A percentile compares a stretch with the other conserved stretches of the same genome.
These are phyloP conservation scores for Amia ocellicauda DNA, from an alignment of 2,113 vertebrate genomes.

Conservation along the genomic window DNA sequence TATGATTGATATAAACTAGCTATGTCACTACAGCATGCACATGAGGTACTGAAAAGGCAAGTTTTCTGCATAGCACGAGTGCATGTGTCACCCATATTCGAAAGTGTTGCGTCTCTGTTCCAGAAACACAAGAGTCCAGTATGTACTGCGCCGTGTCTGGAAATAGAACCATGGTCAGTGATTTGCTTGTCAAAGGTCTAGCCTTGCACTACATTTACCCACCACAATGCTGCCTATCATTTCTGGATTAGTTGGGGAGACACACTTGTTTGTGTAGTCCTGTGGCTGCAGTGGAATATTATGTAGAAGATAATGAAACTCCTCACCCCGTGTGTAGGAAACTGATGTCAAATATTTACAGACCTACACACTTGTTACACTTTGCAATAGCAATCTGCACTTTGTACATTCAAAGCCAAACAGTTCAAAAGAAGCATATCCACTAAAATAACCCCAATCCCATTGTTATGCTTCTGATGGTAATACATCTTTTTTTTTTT, in stretches of 20 bases:
- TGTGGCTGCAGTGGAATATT: no score
- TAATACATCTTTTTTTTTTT: no score
- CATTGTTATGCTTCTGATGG: no score
- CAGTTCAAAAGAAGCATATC: no score
- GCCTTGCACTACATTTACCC: constrained; percentile 32
- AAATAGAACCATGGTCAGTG: background rate
- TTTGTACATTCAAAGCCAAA: no score
- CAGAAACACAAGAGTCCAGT: background rate
- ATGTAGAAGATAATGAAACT: no score
- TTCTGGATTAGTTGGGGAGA: constrained; percentile 60
- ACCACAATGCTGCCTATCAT: constrained; percentile 40
- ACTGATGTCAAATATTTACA: no score
- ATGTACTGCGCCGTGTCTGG: background rate
- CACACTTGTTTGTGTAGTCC: background rate
- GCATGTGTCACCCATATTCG: background rate
- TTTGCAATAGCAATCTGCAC: no score
- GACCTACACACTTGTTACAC: no score
- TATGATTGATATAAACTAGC: constrained; percentile 27
- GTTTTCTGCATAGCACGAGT: constrained; percentile 30
- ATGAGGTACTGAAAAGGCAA: constrained; percentile 46
- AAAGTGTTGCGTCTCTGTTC: background rate
- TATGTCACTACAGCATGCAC: constrained; percentile 54
- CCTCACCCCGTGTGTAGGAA: no score
- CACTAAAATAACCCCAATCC: no score
- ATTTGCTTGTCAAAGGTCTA: constrained; percentile 14